Evolutionary conservation across 2,888 invertebrate genomes (phyloP).

Genomic region (Sisyra terminalis): DNA sequence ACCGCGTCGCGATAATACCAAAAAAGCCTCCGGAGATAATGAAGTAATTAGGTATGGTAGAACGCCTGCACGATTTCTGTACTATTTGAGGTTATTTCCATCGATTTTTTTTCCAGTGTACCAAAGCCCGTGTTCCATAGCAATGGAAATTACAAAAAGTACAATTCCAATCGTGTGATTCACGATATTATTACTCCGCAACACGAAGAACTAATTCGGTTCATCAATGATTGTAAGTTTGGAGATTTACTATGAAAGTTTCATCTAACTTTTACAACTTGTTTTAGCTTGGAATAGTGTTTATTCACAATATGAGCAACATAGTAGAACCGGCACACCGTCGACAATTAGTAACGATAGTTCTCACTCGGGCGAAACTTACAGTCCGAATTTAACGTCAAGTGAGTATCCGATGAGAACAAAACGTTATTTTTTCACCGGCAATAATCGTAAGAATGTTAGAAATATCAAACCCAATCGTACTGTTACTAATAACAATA

Average conservation of each 20-base stretch:
- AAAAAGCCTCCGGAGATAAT: slow-evolving; percentile 48
- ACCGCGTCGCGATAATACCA: slow-evolving; percentile 51
- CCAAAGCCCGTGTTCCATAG: slow-evolving; percentile 71
- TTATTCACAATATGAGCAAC: slow-evolving; percentile 30
- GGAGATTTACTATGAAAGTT: too few relatives aligned
- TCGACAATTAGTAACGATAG: slow-evolving; percentile 11
- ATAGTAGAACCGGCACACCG: slow-evolving; percentile 21
- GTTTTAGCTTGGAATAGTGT: slow-evolving; percentile 45
- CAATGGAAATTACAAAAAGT: slow-evolving; percentile 44
- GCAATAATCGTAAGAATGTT: too few relatives aligned
- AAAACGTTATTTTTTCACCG: too few relatives aligned
- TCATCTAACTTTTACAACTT: too few relatives aligned
- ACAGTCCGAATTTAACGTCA: slow-evolving; percentile 28
- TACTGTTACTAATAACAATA: too few relatives aligned
- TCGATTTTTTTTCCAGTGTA: slow-evolving; percentile 37
- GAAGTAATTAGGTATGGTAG: slow-evolving; percentile 50
- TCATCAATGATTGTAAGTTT: slow-evolving; percentile 68
- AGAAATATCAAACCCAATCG: too few relatives aligned
- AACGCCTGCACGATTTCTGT: too few relatives aligned
- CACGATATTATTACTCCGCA: slow-evolving; percentile 52
- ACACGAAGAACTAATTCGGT: slow-evolving; percentile 76
- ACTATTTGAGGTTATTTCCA: neutral
- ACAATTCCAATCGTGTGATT: slow-evolving; percentile 39
- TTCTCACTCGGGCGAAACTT: slow-evolving; percentile 35
- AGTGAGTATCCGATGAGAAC: too few relatives aligned